Base-by-base conservation (phyloP, 2,888 invertebrate genomes). In the Chydorus sphaericus region DNA sequence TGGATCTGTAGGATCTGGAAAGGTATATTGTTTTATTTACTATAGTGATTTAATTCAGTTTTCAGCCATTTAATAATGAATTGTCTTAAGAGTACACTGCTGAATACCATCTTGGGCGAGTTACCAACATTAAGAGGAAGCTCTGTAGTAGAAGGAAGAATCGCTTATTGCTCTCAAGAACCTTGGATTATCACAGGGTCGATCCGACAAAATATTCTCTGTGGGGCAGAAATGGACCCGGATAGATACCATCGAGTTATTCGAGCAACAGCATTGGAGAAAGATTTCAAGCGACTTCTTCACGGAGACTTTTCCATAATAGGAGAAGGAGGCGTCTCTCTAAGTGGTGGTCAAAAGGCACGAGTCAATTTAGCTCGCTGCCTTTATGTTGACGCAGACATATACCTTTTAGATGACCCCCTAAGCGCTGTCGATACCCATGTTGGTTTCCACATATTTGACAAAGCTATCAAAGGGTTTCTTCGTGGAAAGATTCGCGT, bases 261-360 rank as follows among this genome's bases (percentile, higher is more conserved):
- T 75, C 68, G 72, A 78, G 58, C 82, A 81, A 36, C 83, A 63
- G 79, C 83, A 14, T 74, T 85, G 59, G 80, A 80, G 65, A 70
- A 79, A 57, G 90, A 91, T 69, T 81, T 90, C 65, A 69, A 75
- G 7, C 71, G 85, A 59, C 75, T 90, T 64, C 85, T 85, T 16
- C 79, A 82, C 62, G 86, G 86, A 1, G 90, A 90, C 69, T 79
- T 80, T 68, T 90, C 89, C 0, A 70, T 86, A 20, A 86, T 91
- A 1, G 94, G 91, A 1, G 90, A 91, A 66, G 75, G 87, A 14
- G 90, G 90, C 10, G 81, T 85, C 57, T 84, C 84, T 59, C 74
- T 91, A n/a, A 86, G 86, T 61, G 90, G 90, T 60, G 85, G 90
- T 2, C 92, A 93, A 69, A 81, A 87, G 59, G 92, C 92, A 0